These are phyloP conservation scores for Drosophila algonquin DNA, from an alignment of 2,888 invertebrate genomes.

Conservation along the genomic window DNA sequence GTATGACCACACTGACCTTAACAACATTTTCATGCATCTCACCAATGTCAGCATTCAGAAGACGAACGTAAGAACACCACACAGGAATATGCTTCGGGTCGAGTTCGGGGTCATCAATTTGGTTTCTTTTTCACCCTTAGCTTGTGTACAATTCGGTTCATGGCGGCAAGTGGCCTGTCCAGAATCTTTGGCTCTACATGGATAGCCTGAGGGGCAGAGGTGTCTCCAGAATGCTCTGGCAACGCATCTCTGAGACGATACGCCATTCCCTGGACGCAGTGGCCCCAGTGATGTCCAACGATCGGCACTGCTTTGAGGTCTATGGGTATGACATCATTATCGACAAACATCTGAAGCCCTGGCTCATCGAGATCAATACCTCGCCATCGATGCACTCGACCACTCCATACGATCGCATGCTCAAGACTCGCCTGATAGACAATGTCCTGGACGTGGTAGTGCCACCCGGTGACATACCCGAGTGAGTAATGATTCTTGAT, in stretches of 20 bases:
- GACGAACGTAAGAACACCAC: slow-evolving; percentile 87
- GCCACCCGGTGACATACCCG: slow-evolving; percentile 94
- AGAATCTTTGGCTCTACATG: slow-evolving; percentile 94
- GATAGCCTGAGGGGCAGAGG: slow-evolving; percentile 95
- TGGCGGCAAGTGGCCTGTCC: slow-evolving; percentile 97
- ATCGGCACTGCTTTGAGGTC: slow-evolving; percentile 90
- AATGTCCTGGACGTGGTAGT: slow-evolving; percentile 95
- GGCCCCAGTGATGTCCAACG: slow-evolving; percentile 95
- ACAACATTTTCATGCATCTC: slow-evolving; percentile 97
- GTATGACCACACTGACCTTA: slow-evolving; percentile 94
- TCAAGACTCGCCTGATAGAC: slow-evolving; percentile 96
- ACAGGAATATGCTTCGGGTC: not conserved
- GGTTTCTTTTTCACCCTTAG: slow-evolving; percentile 35
- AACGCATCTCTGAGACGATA: slow-evolving; percentile 94
- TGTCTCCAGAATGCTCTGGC: slow-evolving; percentile 94
- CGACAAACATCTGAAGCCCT: slow-evolving; percentile 96
- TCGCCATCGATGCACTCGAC: slow-evolving; percentile 97
- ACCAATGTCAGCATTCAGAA: slow-evolving; percentile 99
- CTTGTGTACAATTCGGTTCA: slow-evolving; percentile 97
- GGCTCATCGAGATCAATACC: slow-evolving; percentile 97
- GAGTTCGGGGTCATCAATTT: not conserved
- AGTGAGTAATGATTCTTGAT: slow-evolving; percentile 82
- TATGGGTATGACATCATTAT: slow-evolving; percentile 98
- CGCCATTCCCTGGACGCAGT: slow-evolving; percentile 97
- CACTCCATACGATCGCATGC: slow-evolving; percentile 95